Conservation (phyloP, 1,140 invertebrate species). For the Elysia chlorotica region DNA sequence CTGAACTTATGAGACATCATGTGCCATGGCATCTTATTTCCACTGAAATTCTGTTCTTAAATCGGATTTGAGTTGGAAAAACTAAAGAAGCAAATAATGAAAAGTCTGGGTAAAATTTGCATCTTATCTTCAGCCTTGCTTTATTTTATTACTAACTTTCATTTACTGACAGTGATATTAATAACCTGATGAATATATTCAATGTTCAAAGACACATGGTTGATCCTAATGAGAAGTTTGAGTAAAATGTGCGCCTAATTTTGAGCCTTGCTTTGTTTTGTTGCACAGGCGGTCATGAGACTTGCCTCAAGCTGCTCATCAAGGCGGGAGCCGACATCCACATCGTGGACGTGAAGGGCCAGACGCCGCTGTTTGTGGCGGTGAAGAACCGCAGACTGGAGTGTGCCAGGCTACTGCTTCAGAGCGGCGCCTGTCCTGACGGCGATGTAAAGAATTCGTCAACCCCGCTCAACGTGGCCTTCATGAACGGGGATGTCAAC, state of each 20-base stretch:
- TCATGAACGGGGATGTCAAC: constrained; percentile 23
- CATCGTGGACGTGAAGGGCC: constrained; percentile 47
- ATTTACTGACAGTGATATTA: no score
- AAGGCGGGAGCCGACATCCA: constrained; percentile 39
- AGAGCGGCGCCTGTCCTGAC: constrained; percentile 34
- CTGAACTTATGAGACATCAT: no score
- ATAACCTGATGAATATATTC: background rate
- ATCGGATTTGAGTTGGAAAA: no score
- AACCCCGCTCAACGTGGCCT: constrained; percentile 34
- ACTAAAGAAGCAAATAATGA: no score
- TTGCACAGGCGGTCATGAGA: constrained; percentile 38
- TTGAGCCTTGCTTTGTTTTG: no score
- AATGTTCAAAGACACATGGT: background rate
- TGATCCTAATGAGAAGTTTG: background rate
- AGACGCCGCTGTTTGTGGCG: constrained; percentile 52
- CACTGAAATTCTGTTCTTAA: no score
- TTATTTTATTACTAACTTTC: background rate
- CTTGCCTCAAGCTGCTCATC: constrained; percentile 39
- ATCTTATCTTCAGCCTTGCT: background rate
- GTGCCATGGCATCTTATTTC: no score
- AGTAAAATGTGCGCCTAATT: no score
- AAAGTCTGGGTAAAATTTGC: background rate
- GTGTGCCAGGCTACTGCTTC: constrained; percentile 25
- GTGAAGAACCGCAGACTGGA: constrained; percentile 40
- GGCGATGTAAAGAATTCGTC: constrained; percentile 27